Base-by-base conservation (phyloP, 92 coral and sea anemone genomes). In the Bergia sp. region DNA sequence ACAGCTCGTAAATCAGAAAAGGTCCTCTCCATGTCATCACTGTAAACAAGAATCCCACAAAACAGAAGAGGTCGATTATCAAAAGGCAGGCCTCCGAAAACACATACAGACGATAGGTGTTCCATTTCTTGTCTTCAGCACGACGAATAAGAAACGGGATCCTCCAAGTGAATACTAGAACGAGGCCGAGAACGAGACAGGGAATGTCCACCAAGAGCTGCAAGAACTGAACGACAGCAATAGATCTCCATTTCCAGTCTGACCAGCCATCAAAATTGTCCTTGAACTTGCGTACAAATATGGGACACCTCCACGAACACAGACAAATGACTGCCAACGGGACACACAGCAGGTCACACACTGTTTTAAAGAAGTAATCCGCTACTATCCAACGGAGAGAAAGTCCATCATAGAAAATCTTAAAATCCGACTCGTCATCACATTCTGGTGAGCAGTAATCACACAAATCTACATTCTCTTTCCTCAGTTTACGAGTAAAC, bases 11-110 rank as follows among this genome's bases (percentile, higher is more conserved):
- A 49, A 93, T 66, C 82, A 97, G 50, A 72, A 97, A 57, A 16
- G 98, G 98, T 55, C 92, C 92, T 57, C 99, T 95, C 99, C 99
- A 97, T 4, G 99, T 94, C 38, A 94, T 42, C 55, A 97, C 3
- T 37, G 97, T 91, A 44, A 97, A 44, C 73, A 91, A 21, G 77
- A 94, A 91, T 20, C 92, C 66, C 43, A 92, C 41, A 45, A 97
- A 92, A 89, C 98, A 97, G 84, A 95, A 86, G 38, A 96, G 58
- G 91, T 97, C 99, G 43, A 95, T 89, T 65, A 96, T 85, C 75
- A 97, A 77, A 45, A 91, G 87, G 5, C 82, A 50, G 57, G 96
- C 90, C 79, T 97, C 96, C 37, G 86, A 85, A 87, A 97, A 95
- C 44, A 92, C 96, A 67, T 87, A 90, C 57, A 97, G 91, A 73